Evolutionary conservation across 2,888 invertebrate genomes (phyloP).

Genomic region (Smittia aterrima): DNA sequence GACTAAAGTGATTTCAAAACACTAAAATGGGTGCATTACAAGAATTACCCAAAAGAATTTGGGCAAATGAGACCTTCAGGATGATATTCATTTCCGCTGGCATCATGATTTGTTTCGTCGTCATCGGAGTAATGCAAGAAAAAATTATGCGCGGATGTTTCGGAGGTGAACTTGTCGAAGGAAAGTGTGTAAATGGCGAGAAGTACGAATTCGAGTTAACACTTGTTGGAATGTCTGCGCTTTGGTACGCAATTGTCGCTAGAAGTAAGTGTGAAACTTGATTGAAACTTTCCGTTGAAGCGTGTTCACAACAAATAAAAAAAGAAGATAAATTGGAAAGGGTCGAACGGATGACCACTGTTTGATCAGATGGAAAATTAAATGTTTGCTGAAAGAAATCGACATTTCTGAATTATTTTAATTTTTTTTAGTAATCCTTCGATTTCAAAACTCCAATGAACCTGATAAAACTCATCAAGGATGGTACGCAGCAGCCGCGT

Average conservation of each 20-base stretch:
- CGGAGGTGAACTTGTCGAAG: conserved; percentile 22
- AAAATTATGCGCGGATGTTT: conserved; percentile 33
- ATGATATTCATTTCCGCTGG: conserved; percentile 8
- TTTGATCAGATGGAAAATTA: no score
- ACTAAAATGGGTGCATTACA: no score
- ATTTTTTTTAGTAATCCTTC: not conserved
- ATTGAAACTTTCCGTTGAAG: no score
- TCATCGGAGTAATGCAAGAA: conserved; percentile 18
- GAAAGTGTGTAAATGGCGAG: not conserved
- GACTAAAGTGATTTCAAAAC: no score
- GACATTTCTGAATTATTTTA: not conserved
- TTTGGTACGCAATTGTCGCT: conserved; percentile 5
- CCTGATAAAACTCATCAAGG: conserved; percentile 19
- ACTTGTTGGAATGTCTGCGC: not conserved
- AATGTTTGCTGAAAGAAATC: no score
- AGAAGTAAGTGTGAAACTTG: conserved; percentile 23
- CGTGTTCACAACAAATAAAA: no score
- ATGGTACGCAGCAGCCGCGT: conserved; percentile 30
- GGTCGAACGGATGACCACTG: no score
- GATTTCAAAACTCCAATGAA: not conserved
- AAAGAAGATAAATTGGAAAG: no score
- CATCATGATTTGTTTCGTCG: conserved; percentile 25
- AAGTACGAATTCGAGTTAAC: conserved; percentile 24
- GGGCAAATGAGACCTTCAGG: conserved; percentile 12
- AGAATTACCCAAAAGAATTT: not conserved